Evolutionary conservation across 2,797 vertebrate genomes (phyloP).

Genomic region (Melopsittacus undulatus): DNA sequence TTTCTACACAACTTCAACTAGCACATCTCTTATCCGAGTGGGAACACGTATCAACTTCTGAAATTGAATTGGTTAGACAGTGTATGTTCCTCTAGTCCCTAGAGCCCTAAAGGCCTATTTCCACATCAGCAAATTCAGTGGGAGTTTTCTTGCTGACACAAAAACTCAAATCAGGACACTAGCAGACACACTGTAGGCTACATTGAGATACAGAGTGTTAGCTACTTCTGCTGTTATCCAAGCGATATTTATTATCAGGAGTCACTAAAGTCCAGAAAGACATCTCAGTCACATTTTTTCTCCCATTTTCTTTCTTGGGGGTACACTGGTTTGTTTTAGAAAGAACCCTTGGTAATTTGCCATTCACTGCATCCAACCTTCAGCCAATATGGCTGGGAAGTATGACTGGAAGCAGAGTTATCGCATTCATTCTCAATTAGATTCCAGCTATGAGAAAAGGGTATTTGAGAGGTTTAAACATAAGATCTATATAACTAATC

Average conservation of each 20-base stretch:
- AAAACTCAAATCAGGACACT: not conserved
- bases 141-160: not conserved
- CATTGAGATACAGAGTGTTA: not conserved
- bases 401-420: not conserved
- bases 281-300: rapidly evolving
- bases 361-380: not conserved
- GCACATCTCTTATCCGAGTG: not conserved
- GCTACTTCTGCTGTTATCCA: not conserved
- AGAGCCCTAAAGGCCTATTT: not conserved
- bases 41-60: not conserved
- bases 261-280: not conserved
- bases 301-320: not conserved
- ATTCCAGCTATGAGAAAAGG: not conserved
- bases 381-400: not conserved
- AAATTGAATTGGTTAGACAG: not conserved
- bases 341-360: not conserved
- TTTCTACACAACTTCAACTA: not conserved
- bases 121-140: not conserved
- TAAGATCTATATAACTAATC: not conserved
- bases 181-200: not conserved
- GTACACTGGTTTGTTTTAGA: not conserved
- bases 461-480: not conserved
- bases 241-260: not conserved
- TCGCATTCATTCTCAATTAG: not conserved
- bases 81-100: not conserved